Conservation (phyloP, 2,888 invertebrate species). For the Antheraea yamamai region DNA sequence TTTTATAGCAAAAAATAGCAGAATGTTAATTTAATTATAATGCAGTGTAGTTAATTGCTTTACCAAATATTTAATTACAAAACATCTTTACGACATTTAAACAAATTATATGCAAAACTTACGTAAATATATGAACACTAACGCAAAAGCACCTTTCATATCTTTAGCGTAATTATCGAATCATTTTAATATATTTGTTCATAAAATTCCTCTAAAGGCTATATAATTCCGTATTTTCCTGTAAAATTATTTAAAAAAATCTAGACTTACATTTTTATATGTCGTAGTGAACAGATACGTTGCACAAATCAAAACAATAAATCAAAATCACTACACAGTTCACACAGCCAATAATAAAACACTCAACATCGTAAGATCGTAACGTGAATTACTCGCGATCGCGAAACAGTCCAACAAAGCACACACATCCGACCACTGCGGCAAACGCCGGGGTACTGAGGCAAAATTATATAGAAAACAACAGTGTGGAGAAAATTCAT, state of each 20-base stretch:
- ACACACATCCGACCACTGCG: slow-evolving; percentile 53
- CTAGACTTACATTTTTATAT: slow-evolving; percentile 19
- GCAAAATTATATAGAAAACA: slow-evolving; percentile 31
- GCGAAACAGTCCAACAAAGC: slow-evolving; percentile 40
- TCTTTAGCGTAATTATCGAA: background rate
- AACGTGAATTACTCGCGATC: slow-evolving; percentile 57
- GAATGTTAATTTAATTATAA: background rate
- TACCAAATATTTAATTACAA: background rate
- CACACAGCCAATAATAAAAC: slow-evolving; percentile 53
- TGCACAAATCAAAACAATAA: slow-evolving; percentile 12
- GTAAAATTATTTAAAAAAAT: background rate
- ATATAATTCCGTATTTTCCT: background rate
- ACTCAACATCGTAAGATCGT: slow-evolving; percentile 60
- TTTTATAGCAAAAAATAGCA: background rate
- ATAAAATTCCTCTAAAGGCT: background rate
- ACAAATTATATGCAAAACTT: background rate
- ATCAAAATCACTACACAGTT: slow-evolving; percentile 51
- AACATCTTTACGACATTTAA: background rate
- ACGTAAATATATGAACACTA: background rate
- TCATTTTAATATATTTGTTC: background rate
- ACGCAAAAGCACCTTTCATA: background rate
- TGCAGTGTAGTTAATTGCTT: background rate
- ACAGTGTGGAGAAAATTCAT: slow-evolving; percentile 42
- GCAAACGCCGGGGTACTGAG: slow-evolving; percentile 70
- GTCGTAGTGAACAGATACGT: slow-evolving; percentile 1